A percentile compares a stretch with the other conserved stretches of the same genome.
phyloP scores from a whole-genome alignment of 2,888 invertebrate species.

The Pseudococcus viburni region DNA sequence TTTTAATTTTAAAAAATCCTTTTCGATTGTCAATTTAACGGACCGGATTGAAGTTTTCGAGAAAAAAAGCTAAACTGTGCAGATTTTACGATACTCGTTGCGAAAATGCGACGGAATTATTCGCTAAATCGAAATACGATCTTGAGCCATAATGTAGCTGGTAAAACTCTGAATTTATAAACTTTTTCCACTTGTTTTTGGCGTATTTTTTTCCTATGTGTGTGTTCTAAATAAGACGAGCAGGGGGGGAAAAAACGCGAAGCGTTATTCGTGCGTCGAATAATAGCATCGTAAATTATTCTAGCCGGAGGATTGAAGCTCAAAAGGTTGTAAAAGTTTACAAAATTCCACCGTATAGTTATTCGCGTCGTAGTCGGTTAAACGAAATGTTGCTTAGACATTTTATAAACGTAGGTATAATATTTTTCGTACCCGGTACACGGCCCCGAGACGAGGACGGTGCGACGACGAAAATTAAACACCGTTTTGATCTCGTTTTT shows the following conservation, averaged over 20 bases:
- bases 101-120: not conserved
- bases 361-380: constrained; percentile 26
- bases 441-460: not conserved
- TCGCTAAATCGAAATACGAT: constrained; percentile 27
- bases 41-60: not conserved
- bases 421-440: not conserved
- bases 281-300: constrained; percentile 45
- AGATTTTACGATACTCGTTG: not conserved
- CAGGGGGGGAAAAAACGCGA: not conserved
- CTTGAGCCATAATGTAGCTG: not conserved
- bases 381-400: constrained; percentile 29
- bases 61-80: not conserved
- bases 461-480: constrained; percentile 29
- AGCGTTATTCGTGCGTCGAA: constrained; percentile 43
- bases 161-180: not conserved
- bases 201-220: not conserved
- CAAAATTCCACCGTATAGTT: constrained; percentile 20
- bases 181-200: constrained; percentile 23
- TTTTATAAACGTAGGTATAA: not conserved
- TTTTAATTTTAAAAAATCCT: constrained; percentile 37
- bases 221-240: not conserved
- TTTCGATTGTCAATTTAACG: constrained; percentile 35
- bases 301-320: constrained; percentile 43
- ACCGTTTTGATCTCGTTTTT: constrained; percentile 47
- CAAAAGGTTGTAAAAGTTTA: constrained; percentile 42